These are phyloP conservation scores for Drosophila barbarae DNA, from an alignment of 2,888 invertebrate species.

Conservation along the genomic window DNA sequence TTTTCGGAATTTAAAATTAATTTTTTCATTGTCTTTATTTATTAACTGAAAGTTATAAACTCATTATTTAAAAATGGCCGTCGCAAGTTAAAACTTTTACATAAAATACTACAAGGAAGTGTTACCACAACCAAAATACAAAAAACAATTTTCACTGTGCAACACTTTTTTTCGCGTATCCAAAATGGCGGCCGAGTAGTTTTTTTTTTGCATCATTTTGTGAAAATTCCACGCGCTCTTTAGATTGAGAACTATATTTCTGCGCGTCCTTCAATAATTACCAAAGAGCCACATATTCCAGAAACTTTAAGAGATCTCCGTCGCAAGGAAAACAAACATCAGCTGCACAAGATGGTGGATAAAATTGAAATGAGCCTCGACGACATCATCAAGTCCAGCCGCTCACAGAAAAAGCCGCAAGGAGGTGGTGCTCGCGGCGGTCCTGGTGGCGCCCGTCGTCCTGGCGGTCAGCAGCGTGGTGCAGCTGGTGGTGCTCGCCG, in stretches of 20 bases:
- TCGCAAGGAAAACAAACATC: not conserved
- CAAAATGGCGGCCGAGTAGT: slow-evolving; percentile 49
- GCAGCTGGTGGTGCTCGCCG: slow-evolving; percentile 79
- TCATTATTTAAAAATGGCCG: not conserved
- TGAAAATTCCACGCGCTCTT: slow-evolving; percentile 57
- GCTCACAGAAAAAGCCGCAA: slow-evolving; percentile 82
- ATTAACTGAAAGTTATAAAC: not conserved
- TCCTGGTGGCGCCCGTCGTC: slow-evolving; percentile 77
- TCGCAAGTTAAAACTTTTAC: too few species aligned
- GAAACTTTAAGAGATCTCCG: slow-evolving; percentile 5
- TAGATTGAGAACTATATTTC: slow-evolving; percentile 3
- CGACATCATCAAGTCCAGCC: slow-evolving; percentile 95
- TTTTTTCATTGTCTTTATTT: too few species aligned
- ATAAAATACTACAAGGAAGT: not conserved
- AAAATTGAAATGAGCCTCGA: slow-evolving; percentile 98
- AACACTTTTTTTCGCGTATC: slow-evolving; percentile 60
- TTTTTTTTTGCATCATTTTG: slow-evolving; percentile 48
- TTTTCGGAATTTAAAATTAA: too few species aligned
- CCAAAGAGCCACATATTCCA: not conserved
- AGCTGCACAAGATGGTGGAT: slow-evolving; percentile 85
- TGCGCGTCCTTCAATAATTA: not conserved
- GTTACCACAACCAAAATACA: not conserved
- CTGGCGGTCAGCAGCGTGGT: slow-evolving; percentile 81
- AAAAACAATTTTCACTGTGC: slow-evolving; percentile 11
- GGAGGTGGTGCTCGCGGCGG: slow-evolving; percentile 82